Base-by-base conservation (phyloP, 2,888 invertebrate genomes). In the Leucophora obtusa region DNA sequence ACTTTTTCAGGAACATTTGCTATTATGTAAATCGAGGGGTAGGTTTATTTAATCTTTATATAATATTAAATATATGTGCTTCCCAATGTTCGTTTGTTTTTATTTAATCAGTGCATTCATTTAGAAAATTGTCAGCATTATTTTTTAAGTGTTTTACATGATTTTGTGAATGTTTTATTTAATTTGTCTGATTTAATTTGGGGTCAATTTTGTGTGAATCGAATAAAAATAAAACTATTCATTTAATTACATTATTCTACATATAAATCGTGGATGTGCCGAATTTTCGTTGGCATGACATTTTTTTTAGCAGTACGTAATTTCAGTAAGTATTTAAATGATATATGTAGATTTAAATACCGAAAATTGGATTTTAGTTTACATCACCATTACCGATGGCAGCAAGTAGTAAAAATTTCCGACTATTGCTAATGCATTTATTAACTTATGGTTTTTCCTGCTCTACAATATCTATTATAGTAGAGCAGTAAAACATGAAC, bases 71-170 rank as follows among this genome's bases (percentile, higher is more conserved):
- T n/a, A n/a, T 18, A 1, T 59, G n/a, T 14, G 9, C 50, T 7
- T 59, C 11, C 51, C n/a, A 24, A 6, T 10, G 14, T 74, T 65
- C 51, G 50, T 59, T 74, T 62, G 54, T 43, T 74, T 68, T 54
- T 50, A 24, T 69, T 50, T 56, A 69, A 75, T 69, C 68, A 75
- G 75, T 65, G 60, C 62, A 72, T 62, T 78, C 56, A 68, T 21
- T 66, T 77, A 54, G 47, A 47, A 66, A 68, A 68, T 72, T 66
- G 77, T 72, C 66, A 72, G 60, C 72, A 66, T 35, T 71, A 53
- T 71, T 77, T 66, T 43, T 62, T 24, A 35, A 35, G 65, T 71
- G 47, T 14, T 66, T 63, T 10, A 8, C 53, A 10, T n/a, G 35
- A 60, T 5, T 6, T 71, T 66, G 10, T 60, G 28, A n/a, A 33